Base-by-base conservation (phyloP, 30 jellyfish, hydroid and myxozoan species). In the Turritopsis dohrnii region DNA sequence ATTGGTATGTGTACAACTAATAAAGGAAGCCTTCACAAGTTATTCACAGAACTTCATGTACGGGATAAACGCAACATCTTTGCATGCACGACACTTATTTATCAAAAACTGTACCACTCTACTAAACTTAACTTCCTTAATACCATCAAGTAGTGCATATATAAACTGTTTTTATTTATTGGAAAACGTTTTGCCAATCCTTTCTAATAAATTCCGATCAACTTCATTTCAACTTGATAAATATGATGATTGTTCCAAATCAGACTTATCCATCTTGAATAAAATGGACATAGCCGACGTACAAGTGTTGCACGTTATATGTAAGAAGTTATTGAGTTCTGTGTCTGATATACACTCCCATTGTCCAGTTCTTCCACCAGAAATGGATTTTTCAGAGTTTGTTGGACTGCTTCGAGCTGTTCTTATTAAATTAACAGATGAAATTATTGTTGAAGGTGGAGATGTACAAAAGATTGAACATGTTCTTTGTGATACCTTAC, bases 1-100 rank as follows among this genome's bases (percentile, higher is more conserved):
- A 3, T 41, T 41, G 60, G 60, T 41, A 41, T 41, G 60, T 41
- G 60, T 3, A 41, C 60, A 41, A 3, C 30, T 69, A 7, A 21
- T 27, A 7, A 69, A 1, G 0, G 77, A 69, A 27, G 30, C 77
- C 28, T 69, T 69, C 77, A 69, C 77, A n/a, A 69, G 22, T n/a
- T 27, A 69, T 21, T 69, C 77, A n/a, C 77, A 69, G 30, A 69
- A 69, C 19, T n/a, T 69, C 22, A 69, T 69, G 77, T 69, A 69
- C 77, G 19, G 31, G 19, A n/a, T 1, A n/a, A 23, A 69, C 77
- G 22, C 28, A 7, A 21, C 30, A 0, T 8, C 9, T 27, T 69
- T 27, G 8, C 30, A 23, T 19, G 16, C 0, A n/a, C 28, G 9
- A 0, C 77, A 69, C 19, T 23, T 27, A 21, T 69, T 69, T 69